Conservation (phyloP, 2,888 invertebrate species). For the Agrotis puta region DNA sequence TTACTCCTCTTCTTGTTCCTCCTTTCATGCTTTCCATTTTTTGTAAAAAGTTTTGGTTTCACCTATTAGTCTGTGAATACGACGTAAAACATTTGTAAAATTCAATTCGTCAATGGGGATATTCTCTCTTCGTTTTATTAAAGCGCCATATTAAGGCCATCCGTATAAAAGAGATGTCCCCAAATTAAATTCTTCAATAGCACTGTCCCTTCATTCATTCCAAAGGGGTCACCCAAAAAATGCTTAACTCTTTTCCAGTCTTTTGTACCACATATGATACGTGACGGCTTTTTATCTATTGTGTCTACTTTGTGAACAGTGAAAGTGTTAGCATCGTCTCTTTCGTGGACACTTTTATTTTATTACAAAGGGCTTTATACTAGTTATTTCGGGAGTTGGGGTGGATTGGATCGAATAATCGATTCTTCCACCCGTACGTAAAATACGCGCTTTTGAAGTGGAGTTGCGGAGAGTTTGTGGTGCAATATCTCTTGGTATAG, state of each 20-base stretch:
- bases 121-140: slow-evolving; percentile 12
- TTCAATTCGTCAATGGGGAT: background rate
- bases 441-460: too few relatives aligned
- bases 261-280: slow-evolving; percentile 14
- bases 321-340: background rate
- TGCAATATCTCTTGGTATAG: too few relatives aligned
- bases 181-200: slow-evolving; percentile 32
- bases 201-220: slow-evolving; percentile 9
- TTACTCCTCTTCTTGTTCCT: too few relatives aligned
- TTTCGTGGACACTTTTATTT: background rate
- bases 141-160: background rate
- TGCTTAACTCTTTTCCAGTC: slow-evolving; percentile 8
- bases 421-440: too few relatives aligned
- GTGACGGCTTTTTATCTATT: background rate
- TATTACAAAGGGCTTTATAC: too few relatives aligned
- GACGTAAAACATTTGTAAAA: background rate
- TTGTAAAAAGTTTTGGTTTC: too few relatives aligned
- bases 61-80: background rate
- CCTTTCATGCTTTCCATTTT: too few relatives aligned
- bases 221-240: slow-evolving; percentile 4
- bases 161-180: background rate
- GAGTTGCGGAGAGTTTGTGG: too few relatives aligned
- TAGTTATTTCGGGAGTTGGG: too few relatives aligned
- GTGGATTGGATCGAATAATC: too few relatives aligned
- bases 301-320: background rate